Evolutionary conservation across 2,113 vertebrate species (phyloP).

Genomic region (Tragelaphus buxtoni): DNA sequence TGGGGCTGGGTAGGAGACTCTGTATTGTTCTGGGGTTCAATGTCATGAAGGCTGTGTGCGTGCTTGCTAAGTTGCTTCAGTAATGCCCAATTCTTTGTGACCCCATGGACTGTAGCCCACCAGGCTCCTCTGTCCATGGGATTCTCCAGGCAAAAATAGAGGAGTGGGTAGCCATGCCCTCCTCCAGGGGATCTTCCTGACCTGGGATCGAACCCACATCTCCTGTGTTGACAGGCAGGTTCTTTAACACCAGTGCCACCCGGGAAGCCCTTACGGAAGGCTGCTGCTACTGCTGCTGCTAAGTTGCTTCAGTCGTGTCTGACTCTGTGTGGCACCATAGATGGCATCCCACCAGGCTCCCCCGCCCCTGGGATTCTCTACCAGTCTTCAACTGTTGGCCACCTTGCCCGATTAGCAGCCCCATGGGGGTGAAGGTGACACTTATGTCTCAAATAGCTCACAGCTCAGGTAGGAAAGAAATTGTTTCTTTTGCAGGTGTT

Average conservation of each 20-base stretch:
- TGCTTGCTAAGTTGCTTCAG: background rate
- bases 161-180: background rate
- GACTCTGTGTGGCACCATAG: too few species aligned
- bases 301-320: accelerated
- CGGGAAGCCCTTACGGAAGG: background rate
- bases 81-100: background rate
- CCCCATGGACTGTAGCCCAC: background rate
- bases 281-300: too few species aligned
- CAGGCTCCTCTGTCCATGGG: background rate
- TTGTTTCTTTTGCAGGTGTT: background rate
- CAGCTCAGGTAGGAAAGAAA: background rate
- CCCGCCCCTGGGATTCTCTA: too few species aligned
- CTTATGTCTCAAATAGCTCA: background rate
- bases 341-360: too few species aligned
- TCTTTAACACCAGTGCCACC: background rate
- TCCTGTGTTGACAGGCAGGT: background rate
- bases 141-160: background rate
- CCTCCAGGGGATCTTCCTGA: background rate
- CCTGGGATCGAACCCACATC: background rate
- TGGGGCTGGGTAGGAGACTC: background rate
- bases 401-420: background rate
- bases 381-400: background rate
- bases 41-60: background rate
- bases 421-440: background rate
- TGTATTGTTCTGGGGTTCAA: background rate